A percentile compares a stretch with the other conserved stretches of the same genome.
phyloP scores from a whole-genome alignment of 2,888 invertebrate genomes.

The Drosophila pegasa region DNA sequence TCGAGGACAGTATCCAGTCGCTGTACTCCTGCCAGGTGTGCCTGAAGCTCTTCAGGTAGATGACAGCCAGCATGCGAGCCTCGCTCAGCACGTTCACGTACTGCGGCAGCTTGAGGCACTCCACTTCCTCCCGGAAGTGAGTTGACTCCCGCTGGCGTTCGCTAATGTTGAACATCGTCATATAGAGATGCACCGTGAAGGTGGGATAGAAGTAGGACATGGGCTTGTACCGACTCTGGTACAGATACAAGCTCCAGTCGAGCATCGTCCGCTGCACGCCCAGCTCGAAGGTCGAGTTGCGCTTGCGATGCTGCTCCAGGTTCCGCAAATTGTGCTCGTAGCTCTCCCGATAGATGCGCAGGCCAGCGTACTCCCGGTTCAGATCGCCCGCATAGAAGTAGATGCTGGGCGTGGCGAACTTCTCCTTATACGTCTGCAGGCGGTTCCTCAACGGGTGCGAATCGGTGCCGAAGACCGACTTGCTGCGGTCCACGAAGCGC shows the following conservation, averaged over 20 bases:
- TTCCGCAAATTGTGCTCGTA: slow-evolving; percentile 82
- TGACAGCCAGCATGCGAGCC: slow-evolving; percentile 79
- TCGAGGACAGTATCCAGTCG: slow-evolving; percentile 67
- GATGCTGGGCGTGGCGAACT: slow-evolving; percentile 69
- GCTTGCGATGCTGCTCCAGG: slow-evolving; percentile 71
- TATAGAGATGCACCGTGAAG: slow-evolving; percentile 82
- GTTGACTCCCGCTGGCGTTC: slow-evolving; percentile 75
- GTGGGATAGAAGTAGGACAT: slow-evolving; percentile 83
- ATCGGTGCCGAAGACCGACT: slow-evolving; percentile 52
- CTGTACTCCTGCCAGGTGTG: slow-evolving; percentile 79
- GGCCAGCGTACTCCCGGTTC: slow-evolving; percentile 71
- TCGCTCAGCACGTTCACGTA: slow-evolving; percentile 81
- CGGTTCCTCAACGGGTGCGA: slow-evolving; percentile 65
- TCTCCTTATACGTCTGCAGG: slow-evolving; percentile 66
- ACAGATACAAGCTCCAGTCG: slow-evolving; percentile 82
- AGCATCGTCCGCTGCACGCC: slow-evolving; percentile 79
- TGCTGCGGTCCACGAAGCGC: slow-evolving; percentile 64
- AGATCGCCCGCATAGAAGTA: slow-evolving; percentile 76
- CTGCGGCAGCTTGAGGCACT: slow-evolving; percentile 82
- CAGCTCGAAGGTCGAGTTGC: slow-evolving; percentile 75
- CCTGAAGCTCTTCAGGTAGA: slow-evolving; percentile 82
- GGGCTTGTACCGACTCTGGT: slow-evolving; percentile 82
- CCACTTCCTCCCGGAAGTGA: slow-evolving; percentile 72
- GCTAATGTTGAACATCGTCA: slow-evolving; percentile 81
- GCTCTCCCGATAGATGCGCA: slow-evolving; percentile 79